phyloP scores from a whole-genome alignment of 2,888 invertebrate species.

The Deilephila elpenor region DNA sequence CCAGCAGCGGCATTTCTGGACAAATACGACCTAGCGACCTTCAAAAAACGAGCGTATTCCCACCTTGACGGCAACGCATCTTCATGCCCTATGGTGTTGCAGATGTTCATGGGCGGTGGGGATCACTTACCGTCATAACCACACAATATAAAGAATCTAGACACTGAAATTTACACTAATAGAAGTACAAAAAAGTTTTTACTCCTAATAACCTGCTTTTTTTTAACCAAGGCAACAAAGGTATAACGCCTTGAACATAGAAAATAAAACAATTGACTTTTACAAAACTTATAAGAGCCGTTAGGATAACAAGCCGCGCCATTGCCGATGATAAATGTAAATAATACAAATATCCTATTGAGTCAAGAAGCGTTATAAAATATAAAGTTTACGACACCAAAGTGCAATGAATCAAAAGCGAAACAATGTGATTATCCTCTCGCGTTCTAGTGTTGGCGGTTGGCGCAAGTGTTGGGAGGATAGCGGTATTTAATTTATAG shows the following conservation, averaged over 20 bases:
- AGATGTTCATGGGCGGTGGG: too few relatives aligned
- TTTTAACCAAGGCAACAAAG: too few relatives aligned
- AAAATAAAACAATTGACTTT: constrained; percentile 2
- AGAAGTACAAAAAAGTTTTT: too few relatives aligned
- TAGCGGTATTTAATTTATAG: constrained; percentile 36
- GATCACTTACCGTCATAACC: too few relatives aligned
- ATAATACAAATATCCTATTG: constrained; percentile 65
- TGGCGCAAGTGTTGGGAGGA: constrained; percentile 40
- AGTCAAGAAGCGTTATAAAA: constrained; percentile 73
- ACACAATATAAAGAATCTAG: too few relatives aligned
- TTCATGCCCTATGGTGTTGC: too few relatives aligned
- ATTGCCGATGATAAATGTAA: constrained; percentile 33
- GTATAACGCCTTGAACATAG: neutral
- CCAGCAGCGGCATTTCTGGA: too few relatives aligned
- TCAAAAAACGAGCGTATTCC: too few relatives aligned
- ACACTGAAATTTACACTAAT: too few relatives aligned
- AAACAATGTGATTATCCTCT: constrained; percentile 82
- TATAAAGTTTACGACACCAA: constrained; percentile 73
- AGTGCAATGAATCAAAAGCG: constrained; percentile 83
- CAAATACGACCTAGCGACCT: too few relatives aligned
- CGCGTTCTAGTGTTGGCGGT: constrained; percentile 60
- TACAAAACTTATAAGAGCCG: constrained; percentile 9
- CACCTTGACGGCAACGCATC: too few relatives aligned
- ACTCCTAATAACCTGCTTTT: too few relatives aligned
- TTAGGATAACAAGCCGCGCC: constrained; percentile 18